A percentile compares a stretch with the other conserved stretches of the same genome.
These are phyloP conservation scores for Saccopteryx bilineata DNA, from an alignment of 2,113 vertebrate genomes.

Conservation along the genomic window DNA sequence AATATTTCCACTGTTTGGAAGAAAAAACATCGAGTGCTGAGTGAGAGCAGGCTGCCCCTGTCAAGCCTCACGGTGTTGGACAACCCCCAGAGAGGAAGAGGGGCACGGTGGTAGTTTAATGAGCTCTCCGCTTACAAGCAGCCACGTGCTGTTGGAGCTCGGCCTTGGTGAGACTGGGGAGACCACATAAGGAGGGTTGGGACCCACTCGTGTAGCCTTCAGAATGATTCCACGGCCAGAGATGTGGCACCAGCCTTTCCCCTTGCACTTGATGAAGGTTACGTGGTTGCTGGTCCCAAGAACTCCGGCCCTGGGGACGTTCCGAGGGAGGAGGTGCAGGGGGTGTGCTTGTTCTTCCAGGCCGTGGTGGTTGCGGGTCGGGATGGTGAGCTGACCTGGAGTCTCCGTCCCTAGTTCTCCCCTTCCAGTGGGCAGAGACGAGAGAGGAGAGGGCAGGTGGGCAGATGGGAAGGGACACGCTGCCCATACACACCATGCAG, in stretches of 20 bases:
- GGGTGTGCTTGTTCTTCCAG: neutral
- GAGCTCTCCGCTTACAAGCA: neutral
- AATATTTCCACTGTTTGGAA: neutral
- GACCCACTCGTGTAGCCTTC: neutral
- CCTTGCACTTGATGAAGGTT: neutral
- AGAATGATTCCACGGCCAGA: neutral
- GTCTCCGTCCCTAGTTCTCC: neutral
- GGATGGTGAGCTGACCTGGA: neutral
- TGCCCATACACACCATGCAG: too few species aligned
- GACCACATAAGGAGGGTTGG: neutral
- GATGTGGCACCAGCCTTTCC: neutral
- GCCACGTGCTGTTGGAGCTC: neutral
- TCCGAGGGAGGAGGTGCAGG: neutral
- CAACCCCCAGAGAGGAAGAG: neutral
- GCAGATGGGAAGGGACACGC: too few species aligned
- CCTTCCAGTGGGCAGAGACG: neutral
- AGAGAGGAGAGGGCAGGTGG: neutral
- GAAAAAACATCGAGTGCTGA: neutral
- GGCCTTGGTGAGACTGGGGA: neutral
- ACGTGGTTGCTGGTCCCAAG: neutral
- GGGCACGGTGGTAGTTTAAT: neutral
- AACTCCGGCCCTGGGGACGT: neutral
- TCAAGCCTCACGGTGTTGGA: neutral
- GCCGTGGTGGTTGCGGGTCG: neutral
- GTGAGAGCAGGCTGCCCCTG: neutral